phyloP scores from a whole-genome alignment of 2,113 vertebrate species.

The Verasper variegatus region DNA sequence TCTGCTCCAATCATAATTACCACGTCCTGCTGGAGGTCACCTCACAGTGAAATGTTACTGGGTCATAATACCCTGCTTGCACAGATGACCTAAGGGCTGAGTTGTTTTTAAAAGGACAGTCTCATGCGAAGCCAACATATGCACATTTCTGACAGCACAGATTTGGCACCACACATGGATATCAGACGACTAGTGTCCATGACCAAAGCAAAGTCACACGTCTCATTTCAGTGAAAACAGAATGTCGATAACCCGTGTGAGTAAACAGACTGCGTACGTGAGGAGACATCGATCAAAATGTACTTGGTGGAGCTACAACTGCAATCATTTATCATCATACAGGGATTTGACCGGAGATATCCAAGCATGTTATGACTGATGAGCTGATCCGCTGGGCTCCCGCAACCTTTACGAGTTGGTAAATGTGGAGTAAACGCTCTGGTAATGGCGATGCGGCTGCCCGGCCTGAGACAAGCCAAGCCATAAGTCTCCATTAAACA shows the following conservation, averaged over 20 bases:
- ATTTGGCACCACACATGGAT: not conserved
- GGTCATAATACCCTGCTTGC: not conserved
- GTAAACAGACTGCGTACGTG: conserved; percentile 2
- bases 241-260: conserved; percentile 3
- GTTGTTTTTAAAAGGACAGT: not conserved
- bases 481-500: conserved; percentile 42
- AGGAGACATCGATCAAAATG: conserved; percentile 33
- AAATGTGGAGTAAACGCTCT: conserved; percentile 43
- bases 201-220: not conserved
- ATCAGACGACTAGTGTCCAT: not conserved
- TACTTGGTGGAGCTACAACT: conserved; percentile 2
- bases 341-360: conserved; percentile 34
- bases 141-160: not conserved
- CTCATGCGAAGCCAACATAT: not conserved
- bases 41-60: not conserved
- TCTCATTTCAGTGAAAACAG: not conserved
- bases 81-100: not conserved
- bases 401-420: conserved; percentile 55
- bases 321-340: conserved; percentile 46
- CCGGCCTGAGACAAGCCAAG: conserved; percentile 13
- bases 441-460: conserved; percentile 6
- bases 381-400: conserved; percentile 1
- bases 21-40: not conserved
- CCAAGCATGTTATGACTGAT: conserved; percentile 52
- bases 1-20: not conserved